Evolutionary conservation across 2,113 vertebrate species (phyloP).

Genomic region (Sakesphorus luctuosus): DNA sequence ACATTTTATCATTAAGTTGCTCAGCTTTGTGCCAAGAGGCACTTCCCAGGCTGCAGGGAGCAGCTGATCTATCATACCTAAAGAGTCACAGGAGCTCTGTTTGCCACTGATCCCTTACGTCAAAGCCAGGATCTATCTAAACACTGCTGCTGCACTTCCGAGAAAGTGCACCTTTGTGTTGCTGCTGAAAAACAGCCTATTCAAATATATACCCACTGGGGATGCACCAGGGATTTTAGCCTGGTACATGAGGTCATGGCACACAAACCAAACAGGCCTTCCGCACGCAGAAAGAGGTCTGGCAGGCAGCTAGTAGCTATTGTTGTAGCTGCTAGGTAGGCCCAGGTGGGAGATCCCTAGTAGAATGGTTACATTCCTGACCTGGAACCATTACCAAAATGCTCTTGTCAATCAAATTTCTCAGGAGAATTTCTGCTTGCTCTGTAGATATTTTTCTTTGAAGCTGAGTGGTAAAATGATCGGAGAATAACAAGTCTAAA

Average conservation of each 20-base stretch:
- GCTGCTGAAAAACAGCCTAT: background rate
- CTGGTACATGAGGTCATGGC: fast-evolving
- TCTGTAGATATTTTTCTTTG: conserved; percentile 24
- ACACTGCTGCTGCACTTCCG: background rate
- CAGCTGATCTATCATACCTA: background rate
- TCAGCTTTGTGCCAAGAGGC: background rate
- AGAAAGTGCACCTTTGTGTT: background rate
- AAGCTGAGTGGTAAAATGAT: conserved; percentile 40
- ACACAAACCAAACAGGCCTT: fast-evolving
- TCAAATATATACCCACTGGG: background rate
- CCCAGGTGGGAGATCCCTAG: background rate
- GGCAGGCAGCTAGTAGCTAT: background rate
- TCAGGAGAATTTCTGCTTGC: background rate
- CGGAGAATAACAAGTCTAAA: conserved; percentile 57
- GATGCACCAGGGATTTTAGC: background rate
- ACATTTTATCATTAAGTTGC: background rate
- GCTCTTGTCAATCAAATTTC: background rate
- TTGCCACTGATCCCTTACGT: background rate
- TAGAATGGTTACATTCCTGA: background rate
- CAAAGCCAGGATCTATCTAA: conserved; percentile 6
- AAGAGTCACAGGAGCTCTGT: background rate
- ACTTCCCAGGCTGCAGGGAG: background rate
- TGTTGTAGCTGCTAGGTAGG: background rate
- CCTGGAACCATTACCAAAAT: background rate
- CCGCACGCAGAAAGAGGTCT: background rate